A percentile compares a stretch with the other conserved stretches of the same genome.
Conservation (phyloP, 2,113 vertebrate genomes). For the Apaloderma vittatum region DNA sequence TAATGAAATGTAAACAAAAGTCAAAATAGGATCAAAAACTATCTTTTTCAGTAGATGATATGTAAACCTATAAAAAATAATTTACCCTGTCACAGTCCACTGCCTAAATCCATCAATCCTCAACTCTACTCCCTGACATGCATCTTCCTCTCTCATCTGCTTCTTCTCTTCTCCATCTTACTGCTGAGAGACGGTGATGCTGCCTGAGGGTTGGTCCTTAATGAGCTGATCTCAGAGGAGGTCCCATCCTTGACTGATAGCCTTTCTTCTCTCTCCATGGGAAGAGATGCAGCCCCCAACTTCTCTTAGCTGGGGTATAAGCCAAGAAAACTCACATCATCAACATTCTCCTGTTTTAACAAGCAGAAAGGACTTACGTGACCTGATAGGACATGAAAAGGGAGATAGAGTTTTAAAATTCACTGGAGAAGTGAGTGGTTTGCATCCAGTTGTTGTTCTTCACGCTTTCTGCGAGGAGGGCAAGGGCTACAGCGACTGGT, state of each 20-base stretch:
- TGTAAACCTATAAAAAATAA: neutral
- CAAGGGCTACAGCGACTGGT: neutral
- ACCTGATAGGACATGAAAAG: neutral
- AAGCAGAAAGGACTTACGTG: neutral
- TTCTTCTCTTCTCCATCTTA: neutral
- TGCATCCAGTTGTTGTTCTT: neutral
- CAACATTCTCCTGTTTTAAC: neutral
- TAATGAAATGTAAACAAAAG: neutral
- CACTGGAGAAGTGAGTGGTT: neutral
- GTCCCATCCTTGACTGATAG: neutral
- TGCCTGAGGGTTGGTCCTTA: neutral
- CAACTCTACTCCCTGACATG: neutral
- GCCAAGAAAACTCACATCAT: neutral
- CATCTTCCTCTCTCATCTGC: neutral
- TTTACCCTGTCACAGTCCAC: neutral
- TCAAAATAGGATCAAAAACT: neutral
- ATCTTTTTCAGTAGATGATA: neutral
- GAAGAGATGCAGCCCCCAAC: neutral
- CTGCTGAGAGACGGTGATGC: neutral
- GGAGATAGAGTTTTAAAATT: neutral
- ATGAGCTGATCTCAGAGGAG: neutral
- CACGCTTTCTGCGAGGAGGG: neutral
- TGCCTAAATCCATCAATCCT: neutral
- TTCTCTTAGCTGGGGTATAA: neutral
- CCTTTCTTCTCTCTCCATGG: neutral